Conservation (phyloP, 2,888 invertebrate species). For the Aporophyla lueneburgensis region DNA sequence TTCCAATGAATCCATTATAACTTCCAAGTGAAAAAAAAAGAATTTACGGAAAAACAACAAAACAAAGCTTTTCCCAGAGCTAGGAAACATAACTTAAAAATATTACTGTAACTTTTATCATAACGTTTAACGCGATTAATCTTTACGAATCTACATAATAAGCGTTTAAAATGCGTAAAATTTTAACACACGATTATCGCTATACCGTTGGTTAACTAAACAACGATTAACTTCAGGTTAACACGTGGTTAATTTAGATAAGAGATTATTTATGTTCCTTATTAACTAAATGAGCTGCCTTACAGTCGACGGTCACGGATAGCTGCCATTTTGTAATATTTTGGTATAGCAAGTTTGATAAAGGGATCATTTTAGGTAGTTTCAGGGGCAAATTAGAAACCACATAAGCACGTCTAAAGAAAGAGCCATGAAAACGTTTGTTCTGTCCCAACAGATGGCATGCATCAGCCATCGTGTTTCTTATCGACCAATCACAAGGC, state of each 20-base stretch:
- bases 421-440: too few relatives aligned
- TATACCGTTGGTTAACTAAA: constrained; percentile 42
- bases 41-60: background rate
- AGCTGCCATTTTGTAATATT: background rate
- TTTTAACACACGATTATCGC: constrained; percentile 22
- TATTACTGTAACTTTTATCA: background rate
- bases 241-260: constrained; percentile 50
- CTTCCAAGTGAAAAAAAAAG: background rate
- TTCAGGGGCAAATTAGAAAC: too few relatives aligned
- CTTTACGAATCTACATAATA: background rate
- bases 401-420: background rate
- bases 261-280: constrained; percentile 28
- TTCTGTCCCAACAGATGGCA: too few relatives aligned
- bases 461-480: too few relatives aligned
- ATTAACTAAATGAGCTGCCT: constrained; percentile 36
- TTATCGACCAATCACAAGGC: too few relatives aligned
- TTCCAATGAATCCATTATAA: background rate
- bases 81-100: background rate
- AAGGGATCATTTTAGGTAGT: background rate
- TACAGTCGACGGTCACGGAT: constrained; percentile 9
- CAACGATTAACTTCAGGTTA: constrained; percentile 42
- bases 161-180: constrained; percentile 8
- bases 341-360: background rate
- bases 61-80: background rate
- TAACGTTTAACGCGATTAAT: constrained; percentile 19